These are phyloP conservation scores for Gobionotothen gibberifrons DNA, from an alignment of 2,797 vertebrate genomes.

Conservation along the genomic window DNA sequence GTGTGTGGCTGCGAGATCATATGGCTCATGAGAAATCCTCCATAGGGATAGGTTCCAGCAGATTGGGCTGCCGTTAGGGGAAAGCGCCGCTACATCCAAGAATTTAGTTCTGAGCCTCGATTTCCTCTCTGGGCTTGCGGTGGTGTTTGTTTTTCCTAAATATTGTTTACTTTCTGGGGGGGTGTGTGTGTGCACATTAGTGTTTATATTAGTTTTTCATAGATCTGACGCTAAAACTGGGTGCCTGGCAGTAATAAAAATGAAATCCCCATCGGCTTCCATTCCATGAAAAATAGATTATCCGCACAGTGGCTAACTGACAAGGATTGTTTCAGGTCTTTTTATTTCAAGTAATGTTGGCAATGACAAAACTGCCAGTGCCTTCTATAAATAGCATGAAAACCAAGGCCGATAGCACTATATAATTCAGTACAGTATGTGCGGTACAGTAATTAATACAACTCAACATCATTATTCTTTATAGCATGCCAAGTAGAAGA, in stretches of 20 bases:
- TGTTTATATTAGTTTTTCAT: slow-evolving; percentile 68
- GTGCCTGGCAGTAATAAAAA: slow-evolving; percentile 72
- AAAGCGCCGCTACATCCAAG: slow-evolving; percentile 73
- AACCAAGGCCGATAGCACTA: slow-evolving; percentile 1
- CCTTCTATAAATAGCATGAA: slow-evolving; percentile 34
- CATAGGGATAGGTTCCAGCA: slow-evolving; percentile 76
- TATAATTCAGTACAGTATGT: slow-evolving; percentile 24
- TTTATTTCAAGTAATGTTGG: slow-evolving; percentile 56
- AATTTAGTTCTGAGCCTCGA: slow-evolving; percentile 76
- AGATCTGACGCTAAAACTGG: slow-evolving; percentile 64
- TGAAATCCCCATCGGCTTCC: slow-evolving; percentile 69
- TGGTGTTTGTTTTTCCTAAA: slow-evolving; percentile 79
- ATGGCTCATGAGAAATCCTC: slow-evolving; percentile 72
- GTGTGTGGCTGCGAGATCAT: slow-evolving; percentile 43
- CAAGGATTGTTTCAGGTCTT: slow-evolving; percentile 45
- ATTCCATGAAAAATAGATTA: slow-evolving; percentile 77
- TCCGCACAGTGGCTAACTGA: slow-evolving; percentile 50
- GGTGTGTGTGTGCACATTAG: slow-evolving; percentile 46
- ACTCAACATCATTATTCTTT: not conserved
- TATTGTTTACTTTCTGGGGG: slow-evolving; percentile 73
- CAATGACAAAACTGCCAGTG: slow-evolving; percentile 28
- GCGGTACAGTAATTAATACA: slow-evolving; percentile 23
- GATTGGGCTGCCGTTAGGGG: slow-evolving; percentile 76
- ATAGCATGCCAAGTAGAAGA: slow-evolving; percentile 4
- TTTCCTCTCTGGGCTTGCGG: slow-evolving; percentile 65